Conservation (phyloP, 2,888 invertebrate genomes). For the Maniola hyperantus region DNA sequence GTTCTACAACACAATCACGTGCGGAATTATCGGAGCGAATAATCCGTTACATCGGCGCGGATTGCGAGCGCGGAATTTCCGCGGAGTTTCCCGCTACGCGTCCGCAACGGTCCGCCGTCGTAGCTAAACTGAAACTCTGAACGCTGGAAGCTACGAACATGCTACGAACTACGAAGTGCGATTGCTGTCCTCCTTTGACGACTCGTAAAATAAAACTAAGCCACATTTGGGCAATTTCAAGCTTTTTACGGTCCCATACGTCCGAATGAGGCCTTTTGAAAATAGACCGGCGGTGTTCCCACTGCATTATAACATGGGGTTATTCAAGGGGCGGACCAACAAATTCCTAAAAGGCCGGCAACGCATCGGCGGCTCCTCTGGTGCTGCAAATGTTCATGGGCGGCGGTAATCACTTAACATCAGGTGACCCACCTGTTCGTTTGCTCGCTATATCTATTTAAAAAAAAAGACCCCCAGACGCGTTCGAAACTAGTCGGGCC, state of each 20-base stretch:
- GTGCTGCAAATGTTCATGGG: too few relatives aligned
- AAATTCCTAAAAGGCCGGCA: too few relatives aligned
- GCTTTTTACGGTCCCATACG: neutral
- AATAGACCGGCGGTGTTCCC: neutral
- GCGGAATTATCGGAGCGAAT: conserved; percentile 20
- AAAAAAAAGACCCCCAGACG: too few relatives aligned
- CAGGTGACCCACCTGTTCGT: too few relatives aligned
- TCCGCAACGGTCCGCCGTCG: conserved; percentile 34
- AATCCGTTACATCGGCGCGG: conserved; percentile 15
- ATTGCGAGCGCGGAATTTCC: neutral
- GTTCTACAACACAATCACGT: conserved; percentile 15
- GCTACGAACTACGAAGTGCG: neutral
- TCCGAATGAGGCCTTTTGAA: neutral
- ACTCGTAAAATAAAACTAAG: neutral
- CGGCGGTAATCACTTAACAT: too few relatives aligned
- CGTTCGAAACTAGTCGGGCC: too few relatives aligned
- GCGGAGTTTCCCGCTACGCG: conserved; percentile 27
- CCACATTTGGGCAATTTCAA: neutral
- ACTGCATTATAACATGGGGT: too few relatives aligned
- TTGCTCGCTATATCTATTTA: too few relatives aligned
- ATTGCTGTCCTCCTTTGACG: neutral
- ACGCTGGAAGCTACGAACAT: neutral
- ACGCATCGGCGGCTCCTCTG: too few relatives aligned
- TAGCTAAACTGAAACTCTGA: conserved; percentile 33
- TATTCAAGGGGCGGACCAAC: too few relatives aligned